Base-by-base conservation (phyloP, 2,113 vertebrate genomes). In the Austrofundulus limnaeus region DNA sequence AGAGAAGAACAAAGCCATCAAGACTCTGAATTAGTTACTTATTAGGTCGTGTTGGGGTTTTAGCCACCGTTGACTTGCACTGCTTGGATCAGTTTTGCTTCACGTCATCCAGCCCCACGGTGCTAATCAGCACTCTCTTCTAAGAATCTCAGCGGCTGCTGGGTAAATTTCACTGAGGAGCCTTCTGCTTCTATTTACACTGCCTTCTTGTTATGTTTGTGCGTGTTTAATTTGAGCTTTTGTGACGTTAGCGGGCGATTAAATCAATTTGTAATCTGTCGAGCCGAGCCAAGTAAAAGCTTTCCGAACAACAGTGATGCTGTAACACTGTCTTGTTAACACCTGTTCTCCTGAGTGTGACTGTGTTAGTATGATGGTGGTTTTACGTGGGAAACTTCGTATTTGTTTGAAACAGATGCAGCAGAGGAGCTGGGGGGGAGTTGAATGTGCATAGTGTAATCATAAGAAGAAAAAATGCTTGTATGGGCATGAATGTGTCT, bases 291-390 rank as follows among this genome's bases (percentile, higher is more conserved):
- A 13, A 55, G 57, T 64, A 51, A 17, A 67, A 47, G 25, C 37
- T 15, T n/a, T 45, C 34, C 20, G 20, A 61, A 37, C 58, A 55
- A 50, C 38, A 34, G 45, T 54, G 23, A 8, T 57, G n/a, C 31
- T 55, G 54, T 21, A 41, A 21, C 21, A 8, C 39, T 4, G n/a
- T 23, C 50, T 9, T 51, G 52, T 56, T 61, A 58, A 74, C 70
- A 65, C 80, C 50, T 81, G 77, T 58, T 70, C 23, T 70, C 10
- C 21, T 47, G 28, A 17, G 56, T 72, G 72, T 37, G 55, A 55
- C 41, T 17, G 53, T 43, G 19, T 49, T 19, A n/a, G 69, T 41
- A 49, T 69, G 63, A 65, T 16, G 0, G 45, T 15, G 3, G 41
- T 34, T 14, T 4, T 41, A 37, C 39, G 19, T 11, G 5, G 11